Evolutionary conservation across 2,113 vertebrate genomes (phyloP).

Genomic region (Leptocoma aspasia): DNA sequence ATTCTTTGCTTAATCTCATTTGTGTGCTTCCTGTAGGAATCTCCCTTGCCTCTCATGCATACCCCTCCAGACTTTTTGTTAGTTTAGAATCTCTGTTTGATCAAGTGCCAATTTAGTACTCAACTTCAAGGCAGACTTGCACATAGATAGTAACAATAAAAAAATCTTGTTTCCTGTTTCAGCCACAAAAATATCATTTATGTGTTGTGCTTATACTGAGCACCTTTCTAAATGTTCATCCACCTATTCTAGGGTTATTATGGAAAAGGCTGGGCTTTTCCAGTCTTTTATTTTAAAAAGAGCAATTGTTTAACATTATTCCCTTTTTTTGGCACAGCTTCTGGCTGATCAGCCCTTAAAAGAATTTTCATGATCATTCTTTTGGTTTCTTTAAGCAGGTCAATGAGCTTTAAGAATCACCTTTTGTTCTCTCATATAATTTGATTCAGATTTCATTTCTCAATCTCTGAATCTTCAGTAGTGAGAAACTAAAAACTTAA

Average conservation of each 20-base stretch:
- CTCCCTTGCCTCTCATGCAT: background rate
- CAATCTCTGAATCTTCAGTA: background rate
- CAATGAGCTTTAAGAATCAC: background rate
- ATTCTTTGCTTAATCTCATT: background rate
- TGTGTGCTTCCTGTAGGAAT: background rate
- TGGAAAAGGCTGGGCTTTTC: background rate
- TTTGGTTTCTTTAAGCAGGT: background rate
- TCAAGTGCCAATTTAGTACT: background rate
- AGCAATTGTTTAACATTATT: background rate
- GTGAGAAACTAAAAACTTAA: background rate
- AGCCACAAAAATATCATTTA: background rate
- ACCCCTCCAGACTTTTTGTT: background rate
- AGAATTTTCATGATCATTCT: background rate
- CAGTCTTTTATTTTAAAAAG: background rate
- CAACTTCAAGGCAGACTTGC: background rate
- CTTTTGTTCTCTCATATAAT: background rate
- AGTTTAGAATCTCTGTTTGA: background rate
- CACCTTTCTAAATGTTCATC: background rate
- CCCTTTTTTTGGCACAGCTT: background rate
- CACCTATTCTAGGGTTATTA: too few species aligned
- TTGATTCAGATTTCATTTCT: background rate
- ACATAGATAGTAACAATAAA: background rate
- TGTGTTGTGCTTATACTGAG: background rate
- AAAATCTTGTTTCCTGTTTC: background rate
- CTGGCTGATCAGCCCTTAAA: background rate